Evolutionary conservation across 2,797 vertebrate genomes (phyloP), one percentile per base, ranked within the genome.

Genomic region (Anniella stebbinsi): DNA sequence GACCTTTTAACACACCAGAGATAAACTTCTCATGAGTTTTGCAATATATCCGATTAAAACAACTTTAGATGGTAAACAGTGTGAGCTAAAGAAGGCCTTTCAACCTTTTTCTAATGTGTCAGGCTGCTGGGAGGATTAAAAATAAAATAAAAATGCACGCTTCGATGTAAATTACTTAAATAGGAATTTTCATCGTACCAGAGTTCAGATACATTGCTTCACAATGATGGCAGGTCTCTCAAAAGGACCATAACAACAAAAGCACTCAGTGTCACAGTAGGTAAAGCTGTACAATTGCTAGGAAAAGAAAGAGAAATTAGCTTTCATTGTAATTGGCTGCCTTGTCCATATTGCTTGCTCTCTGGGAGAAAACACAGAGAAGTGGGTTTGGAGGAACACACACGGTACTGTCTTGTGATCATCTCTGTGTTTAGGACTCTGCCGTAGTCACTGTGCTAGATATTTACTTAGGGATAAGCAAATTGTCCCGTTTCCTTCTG

Each of bases 161-260:
- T 60, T 51, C 28, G n/a, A 18, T 63, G 60, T 63, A 41, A 5
- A 75, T 89, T 91, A 81, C 12, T 60, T 8, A 36, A 57, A 33
- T 51, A 4, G 54, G 85, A 85, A n/a, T 77, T 93, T 45, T 15
- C 21, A 66, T 91, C 80, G 80, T 28, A 36, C 75, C 70, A 83
- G 28, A 21, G 6, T 89, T 36, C 38, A 69, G n/a, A 76, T 17
- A 11, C 3, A 81, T n/a, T 33, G 57, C 0, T 45, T 88, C 80
- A 60, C 86, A 91, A 72, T 41, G 80, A 90, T 89, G 28, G 0
- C 6, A 91, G 63, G 48, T 9, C 48, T 80, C 17, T 57, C 48
- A n/a, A 75, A 87, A 66, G 36, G 0, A 38, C 15, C 84, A 17
- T 48, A 36, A 73, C 9, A 80, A 25, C 12, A 90, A 87, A 93